Conservation (phyloP, 2,797 vertebrate species). For the Sebastes trivittatus region DNA sequence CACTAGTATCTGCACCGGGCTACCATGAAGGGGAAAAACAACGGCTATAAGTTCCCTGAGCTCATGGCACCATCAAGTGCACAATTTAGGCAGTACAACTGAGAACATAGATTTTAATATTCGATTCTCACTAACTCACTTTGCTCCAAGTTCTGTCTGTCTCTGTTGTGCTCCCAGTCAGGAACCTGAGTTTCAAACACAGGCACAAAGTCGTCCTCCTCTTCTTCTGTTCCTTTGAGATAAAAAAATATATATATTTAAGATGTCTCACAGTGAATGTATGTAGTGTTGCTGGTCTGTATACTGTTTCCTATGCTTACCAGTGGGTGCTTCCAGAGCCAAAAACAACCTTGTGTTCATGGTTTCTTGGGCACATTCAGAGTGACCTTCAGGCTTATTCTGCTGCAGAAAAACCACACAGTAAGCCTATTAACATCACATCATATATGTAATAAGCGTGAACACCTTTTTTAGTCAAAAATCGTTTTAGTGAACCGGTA, state of each 20-base stretch:
- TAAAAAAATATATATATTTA: conserved; percentile 11
- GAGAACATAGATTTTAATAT: neutral
- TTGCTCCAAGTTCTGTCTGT: conserved; percentile 17
- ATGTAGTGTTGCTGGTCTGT: neutral
- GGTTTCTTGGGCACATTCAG: conserved; percentile 80
- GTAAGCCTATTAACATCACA: neutral
- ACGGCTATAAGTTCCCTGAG: conserved; percentile 1
- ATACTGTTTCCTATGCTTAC: conserved; percentile 45
- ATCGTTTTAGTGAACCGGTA: neutral
- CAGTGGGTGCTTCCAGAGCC: conserved; percentile 74
- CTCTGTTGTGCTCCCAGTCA: conserved; percentile 70
- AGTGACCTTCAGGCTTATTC: conserved; percentile 57
- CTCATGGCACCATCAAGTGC: conserved; percentile 72
- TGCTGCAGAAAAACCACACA: conserved; percentile 54
- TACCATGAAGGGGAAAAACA: neutral
- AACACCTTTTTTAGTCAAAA: neutral
- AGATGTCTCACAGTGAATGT: neutral
- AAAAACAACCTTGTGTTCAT: conserved; percentile 88
- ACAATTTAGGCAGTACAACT: conserved; percentile 21
- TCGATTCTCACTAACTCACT: conserved; percentile 51
- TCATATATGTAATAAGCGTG: neutral
- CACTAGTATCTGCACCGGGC: neutral
- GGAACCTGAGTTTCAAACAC: conserved; percentile 85
- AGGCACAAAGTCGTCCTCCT: conserved; percentile 62
- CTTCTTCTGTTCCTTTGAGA: conserved; percentile 65